A percentile compares a stretch with the other conserved stretches of the same genome.
phyloP scores from a whole-genome alignment of 2,113 vertebrate genomes.

The Merops nubicus region DNA sequence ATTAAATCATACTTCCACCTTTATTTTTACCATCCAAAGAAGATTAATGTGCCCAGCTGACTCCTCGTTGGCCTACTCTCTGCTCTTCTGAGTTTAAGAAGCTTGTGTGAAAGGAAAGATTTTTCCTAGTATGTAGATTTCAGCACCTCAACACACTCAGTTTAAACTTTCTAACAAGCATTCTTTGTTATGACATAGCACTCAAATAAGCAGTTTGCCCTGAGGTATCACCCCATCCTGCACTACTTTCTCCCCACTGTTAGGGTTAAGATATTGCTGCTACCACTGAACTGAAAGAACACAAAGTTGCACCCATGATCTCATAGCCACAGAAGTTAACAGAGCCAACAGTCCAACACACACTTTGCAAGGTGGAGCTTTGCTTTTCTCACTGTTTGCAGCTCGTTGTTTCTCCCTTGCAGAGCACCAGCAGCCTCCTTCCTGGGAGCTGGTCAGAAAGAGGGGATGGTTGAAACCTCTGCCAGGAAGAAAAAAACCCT shows the following conservation, averaged over 20 bases:
- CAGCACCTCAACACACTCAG: not conserved
- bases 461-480: not conserved
- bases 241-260: not conserved
- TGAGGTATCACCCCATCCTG: not conserved
- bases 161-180: not conserved
- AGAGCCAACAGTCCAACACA: not conserved
- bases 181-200: not conserved
- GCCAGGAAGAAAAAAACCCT: not conserved
- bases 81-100: not conserved
- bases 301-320: not conserved
- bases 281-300: not conserved
- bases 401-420: not conserved
- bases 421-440: not conserved
- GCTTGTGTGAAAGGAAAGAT: not conserved
- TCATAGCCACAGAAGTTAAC: not conserved
- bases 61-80: not conserved
- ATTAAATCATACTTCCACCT: not conserved
- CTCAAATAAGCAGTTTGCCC: no score
- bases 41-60: not conserved
- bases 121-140: not conserved
- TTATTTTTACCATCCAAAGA: not conserved
- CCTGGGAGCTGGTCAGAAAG: fast-evolving
- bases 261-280: not conserved
- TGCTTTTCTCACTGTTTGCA: not conserved
- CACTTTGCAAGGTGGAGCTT: not conserved